Base-by-base conservation (phyloP, 2,113 vertebrate genomes). In the Perca schrenkii region DNA sequence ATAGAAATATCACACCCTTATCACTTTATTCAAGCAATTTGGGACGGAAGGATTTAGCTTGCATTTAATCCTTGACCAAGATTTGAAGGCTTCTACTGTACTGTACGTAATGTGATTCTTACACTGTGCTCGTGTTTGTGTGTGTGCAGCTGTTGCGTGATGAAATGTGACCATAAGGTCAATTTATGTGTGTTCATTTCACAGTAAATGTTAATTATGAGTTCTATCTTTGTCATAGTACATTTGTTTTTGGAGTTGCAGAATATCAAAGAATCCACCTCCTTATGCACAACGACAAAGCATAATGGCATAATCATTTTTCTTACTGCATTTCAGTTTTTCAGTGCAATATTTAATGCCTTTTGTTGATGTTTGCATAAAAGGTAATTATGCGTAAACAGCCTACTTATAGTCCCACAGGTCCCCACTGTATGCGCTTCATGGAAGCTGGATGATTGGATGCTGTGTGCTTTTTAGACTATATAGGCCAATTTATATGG, bases 1-100 rank as follows among this genome's bases (percentile, higher is more conserved):
- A 90, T 90, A 47, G 57, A 46, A 71, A 63, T 28, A 79, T 79
- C 72, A 80, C 74, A 46, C 68, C 61, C 49, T 81, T 79, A 74
- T 80, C 79, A 58, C 77, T 74, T 58, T 69, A 74, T 79, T 82
- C 43, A 43, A 75, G 72, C 54, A 77, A 75, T 81, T 88, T 74
- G 58, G 62, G 54, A 66, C 53, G 60, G 57, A 76, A 50, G 40
- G 66, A 15, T 69, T 89, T 64, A 61, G 70, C 43, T 53, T 61
- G 47, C 25, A 4, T 79, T 86, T 58, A 90, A 85, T 79, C 76
- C 57, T 63, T 77, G 11, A 56, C 63, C 21, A 66, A 88, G 71
- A 85, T 70, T 61, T 36, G 54, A 53, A 57, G 21, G 34, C 57
- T 3, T 76, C 15, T 28, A 17, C n/a, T 47, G 52, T 40, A 15